phyloP scores from a whole-genome alignment of 1,140 invertebrate genomes.

The Tribolium madens region DNA sequence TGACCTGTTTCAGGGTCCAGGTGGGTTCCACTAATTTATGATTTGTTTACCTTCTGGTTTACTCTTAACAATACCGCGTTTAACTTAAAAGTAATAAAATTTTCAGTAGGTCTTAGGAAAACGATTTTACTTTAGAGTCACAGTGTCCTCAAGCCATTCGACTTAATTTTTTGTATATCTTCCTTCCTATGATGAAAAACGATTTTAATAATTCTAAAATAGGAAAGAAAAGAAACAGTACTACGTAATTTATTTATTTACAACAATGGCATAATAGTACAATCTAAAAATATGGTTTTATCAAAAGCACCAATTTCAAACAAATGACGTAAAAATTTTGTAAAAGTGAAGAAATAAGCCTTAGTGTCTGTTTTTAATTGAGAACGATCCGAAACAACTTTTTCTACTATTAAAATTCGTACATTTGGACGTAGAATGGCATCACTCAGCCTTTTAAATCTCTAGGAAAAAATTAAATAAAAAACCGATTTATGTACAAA shows the following conservation, averaged over 20 bases:
- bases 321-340: constrained; percentile 36
- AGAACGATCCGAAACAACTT: background rate
- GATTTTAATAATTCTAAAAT: too few species aligned
- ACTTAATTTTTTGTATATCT: too few species aligned
- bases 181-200: too few species aligned
- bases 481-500: constrained; percentile 39
- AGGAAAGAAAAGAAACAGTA: too few species aligned
- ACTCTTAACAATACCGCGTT: too few species aligned
- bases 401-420: constrained; percentile 1
- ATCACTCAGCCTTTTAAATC: constrained; percentile 47
- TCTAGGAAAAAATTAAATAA: constrained; percentile 43
- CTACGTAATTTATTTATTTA: constrained; percentile 41
- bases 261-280: constrained; percentile 47
- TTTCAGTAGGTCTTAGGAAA: too few species aligned
- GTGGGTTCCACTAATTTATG: too few species aligned
- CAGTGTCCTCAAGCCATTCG: too few species aligned
- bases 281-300: constrained; percentile 58
- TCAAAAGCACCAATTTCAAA: constrained; percentile 52
- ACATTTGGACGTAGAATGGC: constrained; percentile 48
- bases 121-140: too few species aligned
- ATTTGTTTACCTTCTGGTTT: too few species aligned
- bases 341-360: constrained; percentile 25
- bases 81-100: too few species aligned
- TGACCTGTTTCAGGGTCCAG: too few species aligned
- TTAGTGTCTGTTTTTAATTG: background rate